Evolutionary conservation across 2,113 vertebrate genomes (phyloP), one percentile per base, ranked within the genome.

Genomic region (Neomonachus schauinslandi): DNA sequence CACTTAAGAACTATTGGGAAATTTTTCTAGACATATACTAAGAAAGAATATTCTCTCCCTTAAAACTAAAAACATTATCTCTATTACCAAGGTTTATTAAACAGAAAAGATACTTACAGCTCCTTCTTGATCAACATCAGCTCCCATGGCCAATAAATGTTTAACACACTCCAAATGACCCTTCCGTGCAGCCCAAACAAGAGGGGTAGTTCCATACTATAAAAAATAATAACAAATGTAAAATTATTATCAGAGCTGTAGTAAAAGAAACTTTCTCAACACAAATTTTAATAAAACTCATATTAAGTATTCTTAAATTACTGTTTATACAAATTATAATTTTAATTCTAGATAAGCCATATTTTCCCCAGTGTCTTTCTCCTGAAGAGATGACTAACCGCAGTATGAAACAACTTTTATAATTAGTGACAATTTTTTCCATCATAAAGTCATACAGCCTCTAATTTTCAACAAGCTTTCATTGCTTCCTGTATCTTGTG

Each of bases 81-180:
- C 4, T 74, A 67, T 13, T 15, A 39, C 39, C 39, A 39, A 11
- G 16, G 2, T 11, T 36, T 36, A 80, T 42, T 49, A 19, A 55
- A 71, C 1, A 39, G n/a, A 12, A 36, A 88, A 87, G 79, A 63
- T 63, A 99, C 99, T 98, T 98, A 99, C 99, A 83, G 99, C 99
- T 98, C 99, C 99, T 98, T 99, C 99, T 94, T 99, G 99, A 98
- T 99, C 99, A 89, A 99, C 99, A 96, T 99, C 99, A n/a, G 99
- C 99, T 76, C 99, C 99, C 94, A 99, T 99, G 88, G 99, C 99
- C 97, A 99, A 96, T 49, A 99, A 98, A 91, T 99, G 99, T 95
- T 99, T 99, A 85, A 99, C 99, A 95, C 99, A 99, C 46, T 99
- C 99, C 95, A 99, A 98, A 98, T 99, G 99, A 61, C 99, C 99